Conservation (phyloP, 2,888 invertebrate species). For the Aphodius granarius region DNA sequence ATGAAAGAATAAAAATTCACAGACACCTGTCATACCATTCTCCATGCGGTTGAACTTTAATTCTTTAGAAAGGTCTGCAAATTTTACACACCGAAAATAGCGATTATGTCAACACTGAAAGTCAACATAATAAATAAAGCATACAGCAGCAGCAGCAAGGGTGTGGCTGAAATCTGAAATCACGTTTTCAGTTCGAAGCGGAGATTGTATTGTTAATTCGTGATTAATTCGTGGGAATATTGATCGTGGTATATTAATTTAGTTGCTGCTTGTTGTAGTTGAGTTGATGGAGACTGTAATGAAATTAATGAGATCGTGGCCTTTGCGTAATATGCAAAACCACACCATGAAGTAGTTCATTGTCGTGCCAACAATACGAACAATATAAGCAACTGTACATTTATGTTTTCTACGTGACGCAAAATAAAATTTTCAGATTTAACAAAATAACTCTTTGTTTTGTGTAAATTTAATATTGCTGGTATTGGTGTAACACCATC, state of each 20-base stretch:
- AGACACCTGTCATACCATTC: not conserved
- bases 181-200: not conserved
- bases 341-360: not conserved
- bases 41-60: not conserved
- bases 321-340: not conserved
- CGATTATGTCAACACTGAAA: not conserved
- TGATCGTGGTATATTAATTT: not conserved
- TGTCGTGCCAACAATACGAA: not conserved
- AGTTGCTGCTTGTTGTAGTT: not conserved
- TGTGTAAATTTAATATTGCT: not conserved
- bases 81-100: not conserved
- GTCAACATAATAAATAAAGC: not conserved
- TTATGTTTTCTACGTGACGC: not conserved
- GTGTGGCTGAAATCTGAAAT: not conserved
- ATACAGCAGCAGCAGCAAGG: not conserved
- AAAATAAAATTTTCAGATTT: not conserved
- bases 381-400: not conserved
- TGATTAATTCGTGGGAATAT: not conserved
- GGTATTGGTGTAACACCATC: not conserved
- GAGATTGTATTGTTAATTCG: not conserved
- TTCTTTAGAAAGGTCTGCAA: not conserved
- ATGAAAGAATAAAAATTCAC: not conserved
- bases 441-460: not conserved
- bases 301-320: not conserved
- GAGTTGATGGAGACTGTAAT: not conserved